Evolutionary conservation across 2,113 vertebrate genomes (phyloP).

Genomic region (Melanocharis versteri): DNA sequence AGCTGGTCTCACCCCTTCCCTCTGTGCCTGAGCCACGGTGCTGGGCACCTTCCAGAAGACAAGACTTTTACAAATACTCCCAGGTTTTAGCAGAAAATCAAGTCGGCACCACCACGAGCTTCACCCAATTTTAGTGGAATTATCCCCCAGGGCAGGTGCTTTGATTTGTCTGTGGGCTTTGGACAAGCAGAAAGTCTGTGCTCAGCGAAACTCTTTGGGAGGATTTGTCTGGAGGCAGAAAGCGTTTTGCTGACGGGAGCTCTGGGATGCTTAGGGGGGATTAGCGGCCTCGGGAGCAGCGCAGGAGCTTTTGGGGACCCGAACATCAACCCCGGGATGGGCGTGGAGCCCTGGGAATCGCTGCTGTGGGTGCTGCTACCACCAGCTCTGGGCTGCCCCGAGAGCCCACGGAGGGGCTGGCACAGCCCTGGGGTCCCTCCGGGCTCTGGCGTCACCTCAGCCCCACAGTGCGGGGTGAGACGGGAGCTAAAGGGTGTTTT

Average conservation of each 20-base stretch:
- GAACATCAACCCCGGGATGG: neutral
- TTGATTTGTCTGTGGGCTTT: conserved; percentile 49
- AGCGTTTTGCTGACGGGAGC: conserved; percentile 47
- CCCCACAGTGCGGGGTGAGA: neutral
- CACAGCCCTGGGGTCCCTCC: neutral
- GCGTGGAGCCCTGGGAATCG: accelerated
- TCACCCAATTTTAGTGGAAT: conserved; percentile 35
- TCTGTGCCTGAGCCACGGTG: accelerated
- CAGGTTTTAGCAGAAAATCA: conserved; percentile 22
- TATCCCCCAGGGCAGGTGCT: conserved; percentile 53
- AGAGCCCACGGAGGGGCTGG: accelerated
- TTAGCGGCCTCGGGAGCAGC: neutral
- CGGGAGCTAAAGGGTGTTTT: neutral
- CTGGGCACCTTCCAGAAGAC: neutral
- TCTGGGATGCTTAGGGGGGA: conserved; percentile 37
- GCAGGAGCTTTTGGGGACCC: neutral
- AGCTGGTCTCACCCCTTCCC: neutral
- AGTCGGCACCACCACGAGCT: neutral
- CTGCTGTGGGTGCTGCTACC: neutral
- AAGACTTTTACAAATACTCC: conserved; percentile 13
- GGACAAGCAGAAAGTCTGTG: neutral
- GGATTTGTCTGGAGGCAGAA: conserved; percentile 58
- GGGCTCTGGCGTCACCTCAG: neutral
- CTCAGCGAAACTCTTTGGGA: conserved; percentile 63
- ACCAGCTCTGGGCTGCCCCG: accelerated